These are phyloP conservation scores for Mythimna vitellina DNA, from an alignment of 2,888 invertebrate species.

Conservation along the genomic window DNA sequence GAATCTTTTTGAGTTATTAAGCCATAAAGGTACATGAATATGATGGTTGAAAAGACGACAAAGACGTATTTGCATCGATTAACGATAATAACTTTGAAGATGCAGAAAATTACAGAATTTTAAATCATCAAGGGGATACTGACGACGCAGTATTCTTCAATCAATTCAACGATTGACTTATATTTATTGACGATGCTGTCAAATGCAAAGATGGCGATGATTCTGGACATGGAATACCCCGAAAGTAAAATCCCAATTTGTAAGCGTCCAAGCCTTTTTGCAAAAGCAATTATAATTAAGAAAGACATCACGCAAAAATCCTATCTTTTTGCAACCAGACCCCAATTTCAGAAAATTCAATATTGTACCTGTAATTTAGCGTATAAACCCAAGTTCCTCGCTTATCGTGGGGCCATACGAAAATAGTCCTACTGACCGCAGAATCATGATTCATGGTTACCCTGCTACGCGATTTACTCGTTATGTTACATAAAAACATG, in stretches of 20 bases:
- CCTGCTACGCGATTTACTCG: conserved; percentile 71
- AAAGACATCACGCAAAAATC: conserved; percentile 22
- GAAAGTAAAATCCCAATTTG: conserved; percentile 21
- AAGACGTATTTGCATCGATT: neutral
- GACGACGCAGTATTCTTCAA: neutral
- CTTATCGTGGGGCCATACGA: conserved; percentile 62
- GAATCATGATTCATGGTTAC: conserved; percentile 65
- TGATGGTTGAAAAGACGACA: neutral
- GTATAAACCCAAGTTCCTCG: conserved; percentile 58
- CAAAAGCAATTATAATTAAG: conserved; percentile 2
- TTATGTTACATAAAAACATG: conserved; percentile 68
- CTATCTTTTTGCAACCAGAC: conserved; percentile 20
- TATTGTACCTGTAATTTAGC: conserved; percentile 41
- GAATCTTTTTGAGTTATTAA: neutral
- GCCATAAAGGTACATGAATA: neutral
- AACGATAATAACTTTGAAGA: neutral
- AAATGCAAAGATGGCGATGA: conserved; percentile 4
- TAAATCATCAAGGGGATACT: neutral
- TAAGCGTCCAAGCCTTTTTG: conserved; percentile 12
- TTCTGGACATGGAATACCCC: conserved; percentile 22
- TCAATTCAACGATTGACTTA: neutral
- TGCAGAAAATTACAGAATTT: neutral
- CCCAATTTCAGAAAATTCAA: conserved; percentile 45
- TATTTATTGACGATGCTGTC: neutral
- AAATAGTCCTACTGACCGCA: conserved; percentile 62